These are phyloP conservation scores for Monoplex corrugatus DNA, from an alignment of 2,888 invertebrate genomes.

Conservation along the genomic window DNA sequence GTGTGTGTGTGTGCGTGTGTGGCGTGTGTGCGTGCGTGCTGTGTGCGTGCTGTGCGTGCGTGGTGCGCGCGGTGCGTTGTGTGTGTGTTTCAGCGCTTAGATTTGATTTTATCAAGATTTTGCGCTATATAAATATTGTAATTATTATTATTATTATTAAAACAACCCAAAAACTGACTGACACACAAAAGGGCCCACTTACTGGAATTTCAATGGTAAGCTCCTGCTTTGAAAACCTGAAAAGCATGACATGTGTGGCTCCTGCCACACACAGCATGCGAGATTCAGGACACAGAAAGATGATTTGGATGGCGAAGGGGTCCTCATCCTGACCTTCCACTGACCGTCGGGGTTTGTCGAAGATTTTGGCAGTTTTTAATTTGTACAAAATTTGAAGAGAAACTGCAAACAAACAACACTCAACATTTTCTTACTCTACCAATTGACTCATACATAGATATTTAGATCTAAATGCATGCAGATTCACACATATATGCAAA, in stretches of 20 bases:
- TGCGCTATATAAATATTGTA: too few relatives aligned
- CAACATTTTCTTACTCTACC: neutral
- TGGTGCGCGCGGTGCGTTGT: too few relatives aligned
- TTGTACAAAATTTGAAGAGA: slow-evolving; percentile 98
- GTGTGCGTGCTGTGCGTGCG: too few relatives aligned
- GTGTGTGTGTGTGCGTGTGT: too few relatives aligned
- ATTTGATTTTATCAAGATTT: too few relatives aligned
- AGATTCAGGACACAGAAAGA: slow-evolving; percentile 96
- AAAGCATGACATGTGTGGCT: slow-evolving; percentile 95
- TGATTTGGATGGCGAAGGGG: slow-evolving; percentile 93
- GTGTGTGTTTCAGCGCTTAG: too few relatives aligned
- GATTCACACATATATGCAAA: too few relatives aligned
- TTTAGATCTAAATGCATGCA: too few relatives aligned
- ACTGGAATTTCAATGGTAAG: slow-evolving; percentile 84
- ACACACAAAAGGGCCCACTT: slow-evolving; percentile 60
- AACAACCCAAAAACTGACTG: too few relatives aligned
- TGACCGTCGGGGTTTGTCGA: slow-evolving; percentile 86
- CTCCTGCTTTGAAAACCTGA: slow-evolving; percentile 97
- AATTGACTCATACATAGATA: too few relatives aligned
- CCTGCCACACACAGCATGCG: slow-evolving; percentile 94
- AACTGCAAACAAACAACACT: slow-evolving; percentile 83
- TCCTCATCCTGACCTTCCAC: slow-evolving; percentile 86
- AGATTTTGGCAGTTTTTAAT: slow-evolving; percentile 96
- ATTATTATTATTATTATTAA: too few relatives aligned
- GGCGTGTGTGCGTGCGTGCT: too few relatives aligned